A percentile compares a stretch with the other conserved stretches of the same genome.
phyloP scores from a whole-genome alignment of 2,888 invertebrate genomes.

The Ophion slaviceki region DNA sequence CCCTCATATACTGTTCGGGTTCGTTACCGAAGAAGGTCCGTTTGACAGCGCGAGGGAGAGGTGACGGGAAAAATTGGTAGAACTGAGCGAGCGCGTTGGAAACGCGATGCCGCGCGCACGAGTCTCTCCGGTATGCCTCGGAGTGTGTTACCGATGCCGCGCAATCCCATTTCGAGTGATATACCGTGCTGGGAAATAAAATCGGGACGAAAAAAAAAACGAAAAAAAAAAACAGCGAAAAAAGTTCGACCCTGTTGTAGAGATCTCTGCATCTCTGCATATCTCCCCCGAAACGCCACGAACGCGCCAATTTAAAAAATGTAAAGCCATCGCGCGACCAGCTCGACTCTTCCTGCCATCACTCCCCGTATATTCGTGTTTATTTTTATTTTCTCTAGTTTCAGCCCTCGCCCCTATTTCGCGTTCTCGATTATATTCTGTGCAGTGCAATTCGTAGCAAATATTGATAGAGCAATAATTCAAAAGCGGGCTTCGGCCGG shows the following conservation, averaged over 20 bases:
- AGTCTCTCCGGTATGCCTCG: constrained; percentile 53
- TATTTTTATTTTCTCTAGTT: constrained; percentile 26
- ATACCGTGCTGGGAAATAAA: constrained; percentile 68
- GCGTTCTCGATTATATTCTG: constrained; percentile 17
- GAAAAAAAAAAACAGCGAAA: constrained; percentile 50
- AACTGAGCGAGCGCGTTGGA: constrained; percentile 44
- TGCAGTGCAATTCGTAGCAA: constrained; percentile 36
- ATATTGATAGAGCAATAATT: constrained; percentile 22
- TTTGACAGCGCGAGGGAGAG: constrained; percentile 5
- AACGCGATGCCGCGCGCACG: constrained; percentile 52
- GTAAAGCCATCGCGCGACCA: constrained; percentile 57
- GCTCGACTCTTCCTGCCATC: constrained; percentile 23
- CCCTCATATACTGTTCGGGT: constrained; percentile 50
- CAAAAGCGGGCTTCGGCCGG: too few relatives aligned
- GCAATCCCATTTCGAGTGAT: constrained; percentile 72
- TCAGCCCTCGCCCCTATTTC: not conserved
- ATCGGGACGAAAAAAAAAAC: constrained; percentile 53
- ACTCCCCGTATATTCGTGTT: not conserved
- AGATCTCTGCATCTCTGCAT: constrained; percentile 35
- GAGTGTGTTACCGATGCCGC: constrained; percentile 47
- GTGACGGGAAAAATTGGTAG: constrained; percentile 57
- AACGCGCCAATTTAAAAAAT: constrained; percentile 70
- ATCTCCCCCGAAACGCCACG: constrained; percentile 37
- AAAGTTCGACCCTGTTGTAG: not conserved
- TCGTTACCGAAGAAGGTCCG: constrained; percentile 63